Evolutionary conservation across 2,888 invertebrate species (phyloP), one percentile per base, ranked within the genome.

Genomic region (Cephonodes hylas): DNA sequence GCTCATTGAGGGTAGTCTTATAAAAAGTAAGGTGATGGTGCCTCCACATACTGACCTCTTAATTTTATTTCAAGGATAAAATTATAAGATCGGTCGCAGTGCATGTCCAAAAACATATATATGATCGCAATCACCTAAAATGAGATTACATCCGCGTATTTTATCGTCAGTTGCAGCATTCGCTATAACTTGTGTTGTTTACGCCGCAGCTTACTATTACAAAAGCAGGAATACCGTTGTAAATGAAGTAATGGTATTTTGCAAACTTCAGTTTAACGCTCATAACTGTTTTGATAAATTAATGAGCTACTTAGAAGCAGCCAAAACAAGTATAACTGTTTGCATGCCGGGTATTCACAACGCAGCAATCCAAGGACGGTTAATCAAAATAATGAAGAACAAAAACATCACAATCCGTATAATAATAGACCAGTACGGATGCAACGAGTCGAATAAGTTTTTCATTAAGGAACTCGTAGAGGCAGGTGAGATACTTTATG

Each of bases 201-300:
- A 89, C 60, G 90, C 88, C 42, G 91, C 90, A 53, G 89, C 89
- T 42, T 90, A 85, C 72, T 91, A 83, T 72, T 90, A 86, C 73
- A 89, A 79, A 74, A 86, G 81, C 66, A 83, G 90, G 60, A 85
- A 72, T 63, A 70, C 77, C 25, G 87, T 87, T 66, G 73, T 90
- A 64, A 91, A 92, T 71, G 91, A 92, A 82, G 91, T 92, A 62
- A 91, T 92, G 91, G 88, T 91, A 66, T 92, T 92, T 76, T 91
- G 91, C 73, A 91, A 92, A 77, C 76, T 92, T 58, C 91, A 92
- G 66, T 88, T 80, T 64, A 92, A 92, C 73, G 88, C 87, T 15
- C 84, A 81, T 67, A 87, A 89, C 73, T 91, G 85, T 76, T 92
- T 92, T 74, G 91, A 92, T 71, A 90, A 89, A 68, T 70, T 92